phyloP scores from a whole-genome alignment of 2,797 vertebrate genomes.

The Muscicapa striata region DNA sequence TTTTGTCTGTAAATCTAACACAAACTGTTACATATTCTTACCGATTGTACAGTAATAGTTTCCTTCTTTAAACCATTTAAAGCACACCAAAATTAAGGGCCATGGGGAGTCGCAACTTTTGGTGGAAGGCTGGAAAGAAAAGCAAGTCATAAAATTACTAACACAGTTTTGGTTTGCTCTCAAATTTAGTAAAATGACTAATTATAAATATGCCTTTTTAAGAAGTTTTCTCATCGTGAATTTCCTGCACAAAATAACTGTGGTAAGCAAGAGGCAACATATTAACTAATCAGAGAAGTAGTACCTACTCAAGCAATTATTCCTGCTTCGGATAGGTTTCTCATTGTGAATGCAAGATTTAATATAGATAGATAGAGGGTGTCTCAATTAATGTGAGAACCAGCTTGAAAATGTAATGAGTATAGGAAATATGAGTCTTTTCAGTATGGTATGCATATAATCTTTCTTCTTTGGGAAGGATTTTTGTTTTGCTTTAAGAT shows the following conservation, averaged over 20 bases:
- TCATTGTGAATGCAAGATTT: not conserved
- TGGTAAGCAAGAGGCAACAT: not conserved
- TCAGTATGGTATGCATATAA: not conserved
- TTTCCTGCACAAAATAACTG: not conserved
- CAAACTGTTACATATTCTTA: not conserved
- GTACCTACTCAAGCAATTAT: not conserved
- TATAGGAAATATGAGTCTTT: not conserved
- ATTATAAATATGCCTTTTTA: not conserved
- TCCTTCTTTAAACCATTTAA: not conserved
- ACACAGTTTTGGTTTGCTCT: not conserved
- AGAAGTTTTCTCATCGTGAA: not conserved
- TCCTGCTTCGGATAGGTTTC: accelerated
- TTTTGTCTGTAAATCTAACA: not conserved
- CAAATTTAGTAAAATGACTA: not conserved
- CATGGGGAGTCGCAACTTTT: not conserved
- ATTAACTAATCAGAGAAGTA: not conserved
- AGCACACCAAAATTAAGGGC: not conserved
- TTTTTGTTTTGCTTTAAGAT: not conserved
- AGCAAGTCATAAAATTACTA: not conserved
- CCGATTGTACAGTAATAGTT: not conserved
- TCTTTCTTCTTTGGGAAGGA: not conserved
- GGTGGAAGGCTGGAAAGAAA: not conserved
- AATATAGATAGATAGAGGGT: not conserved
- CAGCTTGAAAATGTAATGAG: not conserved
- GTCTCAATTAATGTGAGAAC: not conserved